A percentile compares a stretch with the other conserved stretches of the same genome.
phyloP scores from a whole-genome alignment of 1,140 invertebrate species.

The Philotrypesis tridentata region DNA sequence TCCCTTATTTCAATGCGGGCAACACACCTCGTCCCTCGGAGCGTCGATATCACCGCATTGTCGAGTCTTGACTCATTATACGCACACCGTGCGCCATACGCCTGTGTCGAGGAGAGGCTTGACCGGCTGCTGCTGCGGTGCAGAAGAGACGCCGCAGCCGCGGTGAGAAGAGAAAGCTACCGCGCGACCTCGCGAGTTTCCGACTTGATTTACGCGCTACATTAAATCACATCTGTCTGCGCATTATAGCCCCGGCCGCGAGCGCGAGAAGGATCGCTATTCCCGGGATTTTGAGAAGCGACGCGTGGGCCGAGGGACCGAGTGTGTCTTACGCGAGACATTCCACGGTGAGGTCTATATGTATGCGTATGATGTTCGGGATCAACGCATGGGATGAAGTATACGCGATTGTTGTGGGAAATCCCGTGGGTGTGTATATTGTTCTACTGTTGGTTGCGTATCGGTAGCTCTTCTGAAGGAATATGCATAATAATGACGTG shows the following conservation, averaged over 20 bases:
- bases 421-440: too few species aligned
- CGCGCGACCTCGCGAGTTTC: slow-evolving; percentile 56
- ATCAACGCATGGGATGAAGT: too few species aligned
- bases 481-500: too few species aligned
- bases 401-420: too few species aligned
- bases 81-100: slow-evolving; percentile 38
- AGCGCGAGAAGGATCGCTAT: background rate
- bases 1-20: too few species aligned
- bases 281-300: slow-evolving; percentile 10
- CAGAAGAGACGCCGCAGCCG: slow-evolving; percentile 35
- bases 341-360: background rate
- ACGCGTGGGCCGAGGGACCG: too few species aligned
- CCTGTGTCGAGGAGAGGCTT: slow-evolving; percentile 31
- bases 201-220: slow-evolving; percentile 6
- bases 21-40: background rate
- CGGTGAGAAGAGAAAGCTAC: slow-evolving; percentile 66
- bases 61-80: slow-evolving; percentile 57
- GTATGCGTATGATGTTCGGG: too few species aligned
- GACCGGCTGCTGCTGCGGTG: slow-evolving; percentile 19
- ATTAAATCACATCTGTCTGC: slow-evolving; percentile 28
- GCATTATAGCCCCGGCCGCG: background rate
- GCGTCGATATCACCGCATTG: slow-evolving; percentile 47
- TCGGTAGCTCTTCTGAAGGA: too few species aligned
- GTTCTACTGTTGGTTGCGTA: too few species aligned
- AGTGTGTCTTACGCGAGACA: background rate